Evolutionary conservation across 2,888 invertebrate species (phyloP).

Genomic region (Stratiomys singularior): DNA sequence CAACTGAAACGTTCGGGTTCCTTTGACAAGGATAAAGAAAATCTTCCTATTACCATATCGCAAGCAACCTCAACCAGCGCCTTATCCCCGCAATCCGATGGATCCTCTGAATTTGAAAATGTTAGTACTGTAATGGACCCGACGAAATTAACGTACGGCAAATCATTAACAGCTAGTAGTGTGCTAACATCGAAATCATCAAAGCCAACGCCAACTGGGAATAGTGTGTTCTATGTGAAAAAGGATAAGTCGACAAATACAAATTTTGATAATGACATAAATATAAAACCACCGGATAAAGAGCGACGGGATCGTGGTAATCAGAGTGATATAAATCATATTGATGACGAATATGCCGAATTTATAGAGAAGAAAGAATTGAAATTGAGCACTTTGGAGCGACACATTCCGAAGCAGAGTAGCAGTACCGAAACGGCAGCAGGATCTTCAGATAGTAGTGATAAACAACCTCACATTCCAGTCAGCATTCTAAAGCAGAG

Average conservation of each 20-base stretch:
- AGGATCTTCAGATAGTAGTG: slow-evolving; percentile 42
- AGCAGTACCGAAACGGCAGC: slow-evolving; percentile 49
- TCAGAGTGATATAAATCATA: slow-evolving; percentile 49
- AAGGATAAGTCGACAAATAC: slow-evolving; percentile 51
- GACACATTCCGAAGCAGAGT: slow-evolving; percentile 16
- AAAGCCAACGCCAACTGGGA: neutral
- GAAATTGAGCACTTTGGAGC: slow-evolving; percentile 48
- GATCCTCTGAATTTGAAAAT: slow-evolving; percentile 35
- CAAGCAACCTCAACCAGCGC: neutral
- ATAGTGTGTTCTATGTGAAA: slow-evolving; percentile 35
- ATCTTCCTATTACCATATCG: neutral
- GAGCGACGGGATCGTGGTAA: slow-evolving; percentile 47
- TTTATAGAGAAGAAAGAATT: slow-evolving; percentile 57
- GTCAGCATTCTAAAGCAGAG: slow-evolving; percentile 56
- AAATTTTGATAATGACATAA: slow-evolving; percentile 47
- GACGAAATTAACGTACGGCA: slow-evolving; percentile 17
- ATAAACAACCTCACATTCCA: slow-evolving; percentile 39
- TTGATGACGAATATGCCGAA: slow-evolving; percentile 56
- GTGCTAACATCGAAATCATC: slow-evolving; percentile 27
- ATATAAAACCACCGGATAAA: slow-evolving; percentile 36
- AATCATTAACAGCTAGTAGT: slow-evolving; percentile 26
- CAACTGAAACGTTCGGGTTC: slow-evolving; percentile 26
- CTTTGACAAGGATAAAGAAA: slow-evolving; percentile 24
- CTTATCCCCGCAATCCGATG: slow-evolving; percentile 10
- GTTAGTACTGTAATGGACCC: slow-evolving; percentile 43